Percentiles rank a stretch among this genome's conserved stretches.
Conservation (phyloP, 1,140 invertebrate species). For the Antheraea pernyi region DNA sequence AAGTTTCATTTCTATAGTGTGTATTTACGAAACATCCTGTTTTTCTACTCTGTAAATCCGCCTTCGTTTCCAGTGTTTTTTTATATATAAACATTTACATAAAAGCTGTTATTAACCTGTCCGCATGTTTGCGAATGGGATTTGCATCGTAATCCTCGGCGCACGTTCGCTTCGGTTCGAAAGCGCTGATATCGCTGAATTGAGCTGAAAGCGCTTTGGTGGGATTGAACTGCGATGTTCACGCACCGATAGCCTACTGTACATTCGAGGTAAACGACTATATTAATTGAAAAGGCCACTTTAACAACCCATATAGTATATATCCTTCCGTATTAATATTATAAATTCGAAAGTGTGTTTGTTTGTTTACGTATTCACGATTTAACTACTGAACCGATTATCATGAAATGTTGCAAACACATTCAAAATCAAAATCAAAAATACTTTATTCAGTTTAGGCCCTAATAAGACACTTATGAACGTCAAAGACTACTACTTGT, state of each 20-base stretch:
- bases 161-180: neutral
- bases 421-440: no score
- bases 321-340: no score
- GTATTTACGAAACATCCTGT: no score
- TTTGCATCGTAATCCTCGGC: slow-evolving; percentile 8
- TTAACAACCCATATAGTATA: no score
- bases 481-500: no score
- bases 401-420: no score
- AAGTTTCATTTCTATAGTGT: no score
- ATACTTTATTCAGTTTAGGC: no score
- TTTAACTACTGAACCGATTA: no score
- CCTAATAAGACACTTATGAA: no score
- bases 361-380: no score
- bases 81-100: neutral
- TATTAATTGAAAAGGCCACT: neutral
- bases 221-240: slow-evolving; percentile 3
- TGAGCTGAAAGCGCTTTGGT: neutral
- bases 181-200: slow-evolving; percentile 6
- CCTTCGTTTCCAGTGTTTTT: neutral
- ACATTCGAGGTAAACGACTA: neutral
- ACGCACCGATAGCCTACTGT: neutral
- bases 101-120: slow-evolving; percentile 7
- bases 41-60: neutral
- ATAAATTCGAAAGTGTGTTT: no score
- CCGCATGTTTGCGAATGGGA: slow-evolving; percentile 8